Evolutionary conservation across 1,140 invertebrate species (phyloP).

Genomic region (Apis florea): DNA sequence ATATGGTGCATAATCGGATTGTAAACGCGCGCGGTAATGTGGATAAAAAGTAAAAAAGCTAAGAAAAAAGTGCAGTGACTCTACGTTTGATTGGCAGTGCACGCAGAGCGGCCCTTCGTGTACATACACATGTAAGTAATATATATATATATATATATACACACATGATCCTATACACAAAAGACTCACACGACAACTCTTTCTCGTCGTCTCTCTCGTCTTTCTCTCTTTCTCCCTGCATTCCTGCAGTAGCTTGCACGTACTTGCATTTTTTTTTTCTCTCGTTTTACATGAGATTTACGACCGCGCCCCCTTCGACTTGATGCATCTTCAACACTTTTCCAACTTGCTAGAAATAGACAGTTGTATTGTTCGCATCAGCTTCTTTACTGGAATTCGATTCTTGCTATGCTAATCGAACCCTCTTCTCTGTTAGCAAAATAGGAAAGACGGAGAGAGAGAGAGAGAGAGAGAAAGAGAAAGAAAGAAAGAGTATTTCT

Average conservation of each 20-base stretch:
- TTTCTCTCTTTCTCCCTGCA: constrained; percentile 32
- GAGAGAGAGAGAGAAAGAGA: neutral
- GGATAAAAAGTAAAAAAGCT: constrained; percentile 13
- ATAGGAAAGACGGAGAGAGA: neutral
- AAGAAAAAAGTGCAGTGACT: constrained; percentile 46
- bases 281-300: constrained; percentile 40
- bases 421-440: neutral
- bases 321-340: neutral
- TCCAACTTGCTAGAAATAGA: constrained; percentile 13
- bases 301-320: constrained; percentile 38
- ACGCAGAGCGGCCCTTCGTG: constrained; percentile 45
- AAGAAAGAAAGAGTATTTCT: neutral
- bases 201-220: constrained; percentile 11
- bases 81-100: constrained; percentile 37
- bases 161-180: constrained; percentile 19
- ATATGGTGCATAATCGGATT: constrained; percentile 30
- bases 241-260: constrained; percentile 43
- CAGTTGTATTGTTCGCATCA: neutral
- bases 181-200: constrained; percentile 30
- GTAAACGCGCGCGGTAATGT: constrained; percentile 25
- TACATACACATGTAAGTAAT: constrained; percentile 17
- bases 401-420: constrained; percentile 2
- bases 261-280: constrained; percentile 17
- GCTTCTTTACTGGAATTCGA: constrained; percentile 13
- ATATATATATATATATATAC: neutral